Conservation (phyloP, 2,113 vertebrate species). For the Atherinomorus stipes region DNA sequence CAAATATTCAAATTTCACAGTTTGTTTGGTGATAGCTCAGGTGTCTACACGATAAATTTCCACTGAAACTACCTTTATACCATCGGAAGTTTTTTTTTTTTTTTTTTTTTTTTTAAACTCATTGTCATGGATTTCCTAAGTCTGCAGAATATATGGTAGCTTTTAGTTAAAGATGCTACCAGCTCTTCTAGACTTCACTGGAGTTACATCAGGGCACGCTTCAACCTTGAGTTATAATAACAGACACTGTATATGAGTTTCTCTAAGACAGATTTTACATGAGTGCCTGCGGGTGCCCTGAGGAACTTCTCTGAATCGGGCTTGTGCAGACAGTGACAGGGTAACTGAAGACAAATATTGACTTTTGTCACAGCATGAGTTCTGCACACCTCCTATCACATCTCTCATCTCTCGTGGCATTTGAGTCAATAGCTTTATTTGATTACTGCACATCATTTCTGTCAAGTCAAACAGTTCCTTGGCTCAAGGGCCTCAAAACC, state of each 20-base stretch:
- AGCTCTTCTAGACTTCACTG: neutral
- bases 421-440: slow-evolving; percentile 57
- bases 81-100: too few species aligned
- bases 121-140: neutral
- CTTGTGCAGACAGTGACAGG: slow-evolving; percentile 54
- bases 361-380: slow-evolving; percentile 43
- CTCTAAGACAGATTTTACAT: neutral
- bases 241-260: neutral
- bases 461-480: slow-evolving; percentile 21
- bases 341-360: slow-evolving; percentile 71
- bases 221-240: neutral
- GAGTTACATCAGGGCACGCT: neutral
- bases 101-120: too few species aligned
- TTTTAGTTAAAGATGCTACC: neutral
- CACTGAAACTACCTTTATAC: neutral
- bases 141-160: neutral
- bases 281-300: neutral
- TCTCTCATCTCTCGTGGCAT: slow-evolving; percentile 36
- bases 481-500: neutral
- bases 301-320: slow-evolving; percentile 34
- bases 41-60: neutral
- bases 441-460: slow-evolving; percentile 48
- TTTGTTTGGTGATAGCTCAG: neutral
- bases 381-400: slow-evolving; percentile 48
- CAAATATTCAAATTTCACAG: neutral